A percentile compares a stretch with the other conserved stretches of the same genome.
Conservation (phyloP, 1,140 invertebrate genomes). For the Cotesia glomerata region DNA sequence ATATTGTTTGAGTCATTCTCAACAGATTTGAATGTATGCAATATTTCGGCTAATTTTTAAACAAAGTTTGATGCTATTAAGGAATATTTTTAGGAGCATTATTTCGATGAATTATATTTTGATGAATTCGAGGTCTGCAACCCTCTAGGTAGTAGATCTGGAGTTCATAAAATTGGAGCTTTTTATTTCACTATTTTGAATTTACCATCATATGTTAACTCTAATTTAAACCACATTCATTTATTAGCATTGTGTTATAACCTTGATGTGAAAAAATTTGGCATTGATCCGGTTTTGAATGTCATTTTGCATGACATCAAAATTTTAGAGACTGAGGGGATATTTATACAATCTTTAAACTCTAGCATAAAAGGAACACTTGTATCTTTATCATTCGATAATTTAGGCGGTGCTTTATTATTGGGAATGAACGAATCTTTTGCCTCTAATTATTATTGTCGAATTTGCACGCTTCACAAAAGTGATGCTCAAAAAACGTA, state of each 20-base stretch:
- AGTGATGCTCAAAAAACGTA: conserved; percentile 17
- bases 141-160: conserved; percentile 28
- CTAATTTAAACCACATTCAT: conserved; percentile 35
- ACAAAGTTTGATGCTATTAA: too few relatives aligned
- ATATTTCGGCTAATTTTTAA: too few relatives aligned
- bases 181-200: conserved; percentile 33
- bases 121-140: conserved; percentile 34
- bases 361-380: conserved; percentile 27
- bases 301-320: conserved; percentile 33
- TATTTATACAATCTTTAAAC: conserved; percentile 18
- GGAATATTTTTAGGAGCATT: too few relatives aligned
- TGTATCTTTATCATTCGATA: conserved; percentile 30
- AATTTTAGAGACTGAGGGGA: conserved; percentile 28
- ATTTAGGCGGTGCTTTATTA: conserved; percentile 32
- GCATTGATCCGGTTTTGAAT: conserved; percentile 31
- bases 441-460: conserved; percentile 30
- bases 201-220: conserved; percentile 32
- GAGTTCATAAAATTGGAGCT: conserved; percentile 31
- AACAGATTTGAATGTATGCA: too few relatives aligned
- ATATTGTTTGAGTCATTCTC: too few relatives aligned
- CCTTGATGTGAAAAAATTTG: conserved; percentile 30
- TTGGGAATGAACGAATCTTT: conserved; percentile 32
- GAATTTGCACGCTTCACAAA: conserved; percentile 31
- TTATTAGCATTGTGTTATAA: conserved; percentile 34
- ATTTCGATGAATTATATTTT: too few relatives aligned